Base-by-base conservation (phyloP, 1,140 invertebrate genomes). In the Coenobita brevimanus region DNA sequence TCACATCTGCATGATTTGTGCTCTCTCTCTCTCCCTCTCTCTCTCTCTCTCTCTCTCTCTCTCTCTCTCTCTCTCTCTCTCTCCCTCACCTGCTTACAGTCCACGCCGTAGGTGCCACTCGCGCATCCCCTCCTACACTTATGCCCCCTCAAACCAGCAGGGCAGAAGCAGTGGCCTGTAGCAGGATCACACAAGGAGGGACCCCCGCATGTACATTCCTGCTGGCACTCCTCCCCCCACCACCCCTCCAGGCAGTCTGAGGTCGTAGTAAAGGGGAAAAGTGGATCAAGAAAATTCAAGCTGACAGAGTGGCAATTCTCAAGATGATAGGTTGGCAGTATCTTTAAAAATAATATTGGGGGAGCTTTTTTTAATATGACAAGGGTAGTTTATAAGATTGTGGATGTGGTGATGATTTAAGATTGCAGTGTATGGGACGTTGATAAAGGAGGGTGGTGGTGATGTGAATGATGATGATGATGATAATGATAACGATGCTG, bases 81-180 rank as follows among this genome's bases (percentile, higher is more conserved):
- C 30, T 0, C 46, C 15, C 82, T 60, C n/a, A 87, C 85, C 75
- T 81, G 89, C n/a, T 78, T 75, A 57, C 89, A 86, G 60, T 81
- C 82, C 3, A 83, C 81, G 24, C 89, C 84, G 21, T 82, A 89
- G 21, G 64, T 62, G 6, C 88, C 88, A 24, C 54, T 81, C 3
- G 60, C 57, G 33, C 88, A 89, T 10, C 93, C 57, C 89, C 89
- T 50, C 27, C 78, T 46, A 67, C 71, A 94, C 94, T 94, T 90
- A 94, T 94, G 21, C 94, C 94, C 92, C 96, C 98, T 75, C 91
- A 91, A 89, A 89, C 95, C 95, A 0, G 97, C 94, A 0, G 95
- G 94, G 92, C 97, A 99, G 8, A 96, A 93, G 91, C 97, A 98
- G 13, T 94, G 95, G 82, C 97, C 97, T 91, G 96, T 96, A 2